phyloP scores from a whole-genome alignment of 2,888 invertebrate genomes.

The Leptinotarsa tumamoca region DNA sequence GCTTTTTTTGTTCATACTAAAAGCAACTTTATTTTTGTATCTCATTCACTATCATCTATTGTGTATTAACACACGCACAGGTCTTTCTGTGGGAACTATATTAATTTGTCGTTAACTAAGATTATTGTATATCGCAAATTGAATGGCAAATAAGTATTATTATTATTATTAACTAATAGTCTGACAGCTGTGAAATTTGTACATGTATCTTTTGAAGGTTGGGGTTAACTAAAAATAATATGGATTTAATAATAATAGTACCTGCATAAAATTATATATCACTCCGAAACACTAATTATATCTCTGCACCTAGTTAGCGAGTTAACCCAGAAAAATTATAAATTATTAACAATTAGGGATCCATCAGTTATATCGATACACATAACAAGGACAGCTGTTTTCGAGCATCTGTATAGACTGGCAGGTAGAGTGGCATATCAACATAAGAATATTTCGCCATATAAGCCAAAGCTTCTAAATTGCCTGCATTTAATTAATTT shows the following conservation, averaged over 20 bases:
- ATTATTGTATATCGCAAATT: too few species aligned
- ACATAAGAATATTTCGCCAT: conserved; percentile 29
- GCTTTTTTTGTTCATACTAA: too few species aligned
- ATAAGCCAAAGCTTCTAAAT: conserved; percentile 15
- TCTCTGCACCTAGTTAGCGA: conserved; percentile 11
- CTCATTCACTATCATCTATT: too few species aligned
- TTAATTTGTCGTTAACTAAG: too few species aligned
- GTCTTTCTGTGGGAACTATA: too few species aligned
- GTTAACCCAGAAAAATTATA: conserved; percentile 5
- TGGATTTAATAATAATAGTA: background rate
- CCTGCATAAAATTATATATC: background rate
- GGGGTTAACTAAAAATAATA: too few species aligned
- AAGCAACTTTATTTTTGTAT: too few species aligned
- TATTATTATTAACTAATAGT: too few species aligned
- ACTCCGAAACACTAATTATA: background rate
- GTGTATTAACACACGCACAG: too few species aligned
- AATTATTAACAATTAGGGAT: conserved; percentile 21
- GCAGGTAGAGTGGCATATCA: conserved; percentile 24
- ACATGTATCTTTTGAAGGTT: too few species aligned
- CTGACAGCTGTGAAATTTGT: too few species aligned
- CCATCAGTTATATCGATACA: conserved; percentile 11
- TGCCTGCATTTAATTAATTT: conserved; percentile 17
- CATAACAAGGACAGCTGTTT: conserved; percentile 5
- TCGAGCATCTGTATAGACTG: conserved; percentile 4
- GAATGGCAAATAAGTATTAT: too few species aligned